Evolutionary conservation across 2,797 vertebrate species (phyloP).

Genomic region (Coregonus suidteri): DNA sequence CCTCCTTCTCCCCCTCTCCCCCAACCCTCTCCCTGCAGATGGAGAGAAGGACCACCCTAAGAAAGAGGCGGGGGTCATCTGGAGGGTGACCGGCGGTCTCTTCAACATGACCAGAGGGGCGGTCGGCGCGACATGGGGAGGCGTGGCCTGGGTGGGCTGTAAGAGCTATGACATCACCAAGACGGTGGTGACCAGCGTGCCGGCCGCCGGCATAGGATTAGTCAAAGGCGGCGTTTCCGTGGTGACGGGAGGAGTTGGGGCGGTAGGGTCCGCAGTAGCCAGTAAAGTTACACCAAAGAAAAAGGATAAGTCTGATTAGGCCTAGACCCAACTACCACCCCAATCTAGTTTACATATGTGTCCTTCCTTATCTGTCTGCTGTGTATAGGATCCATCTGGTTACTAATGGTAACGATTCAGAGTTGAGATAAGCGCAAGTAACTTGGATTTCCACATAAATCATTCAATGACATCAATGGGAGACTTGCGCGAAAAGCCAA

Average conservation of each 20-base stretch:
- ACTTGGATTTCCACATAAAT: background rate
- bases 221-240: slow-evolving; percentile 76
- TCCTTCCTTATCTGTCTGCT: background rate
- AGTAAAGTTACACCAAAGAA: slow-evolving; percentile 76
- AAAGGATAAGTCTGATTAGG: slow-evolving; percentile 71
- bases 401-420: background rate
- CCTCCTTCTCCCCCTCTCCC: background rate
- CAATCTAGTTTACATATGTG: background rate
- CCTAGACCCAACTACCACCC: background rate
- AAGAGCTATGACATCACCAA: slow-evolving; percentile 81
- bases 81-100: slow-evolving; percentile 73
- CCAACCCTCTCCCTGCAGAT: slow-evolving; percentile 53
- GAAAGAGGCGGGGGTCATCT: slow-evolving; percentile 75
- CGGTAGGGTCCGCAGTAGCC: slow-evolving; percentile 66
- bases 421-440: background rate
- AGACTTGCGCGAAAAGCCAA: background rate
- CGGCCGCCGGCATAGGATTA: slow-evolving; percentile 70
- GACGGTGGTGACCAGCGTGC: slow-evolving; percentile 75
- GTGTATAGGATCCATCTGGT: slow-evolving; percentile 3
- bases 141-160: slow-evolving; percentile 79
- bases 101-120: slow-evolving; percentile 77
- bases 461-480: background rate
- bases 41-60: slow-evolving; percentile 72
- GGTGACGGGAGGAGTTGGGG: slow-evolving; percentile 71
- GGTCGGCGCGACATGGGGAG: slow-evolving; percentile 69